A percentile compares a stretch with the other conserved stretches of the same genome.
Evolutionary conservation across 1,140 invertebrate genomes (phyloP).

Genomic region (Steinernema khuongi): DNA sequence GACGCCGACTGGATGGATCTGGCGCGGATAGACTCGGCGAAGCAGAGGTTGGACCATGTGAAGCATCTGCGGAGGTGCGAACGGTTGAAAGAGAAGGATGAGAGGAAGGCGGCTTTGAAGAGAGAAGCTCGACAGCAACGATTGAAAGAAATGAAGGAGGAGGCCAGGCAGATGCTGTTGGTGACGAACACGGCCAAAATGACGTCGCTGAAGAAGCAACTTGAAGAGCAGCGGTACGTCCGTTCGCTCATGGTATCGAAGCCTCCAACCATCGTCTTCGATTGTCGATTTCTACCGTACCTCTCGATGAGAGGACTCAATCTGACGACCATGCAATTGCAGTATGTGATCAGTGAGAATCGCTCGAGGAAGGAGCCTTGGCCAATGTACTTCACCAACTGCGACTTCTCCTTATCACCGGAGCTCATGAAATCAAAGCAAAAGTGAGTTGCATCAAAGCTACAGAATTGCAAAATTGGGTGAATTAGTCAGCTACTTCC

Average conservation of each 20-base stretch:
- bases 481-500: neutral
- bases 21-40: neutral
- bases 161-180: neutral
- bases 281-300: conserved; percentile 40
- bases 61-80: conserved; percentile 33
- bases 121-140: neutral
- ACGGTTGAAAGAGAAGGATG: neutral
- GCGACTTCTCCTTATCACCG: neutral
- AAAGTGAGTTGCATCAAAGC: neutral
- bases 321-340: conserved; percentile 36
- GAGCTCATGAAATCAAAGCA: neutral
- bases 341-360: conserved; percentile 36
- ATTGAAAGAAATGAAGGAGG: neutral
- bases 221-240: neutral
- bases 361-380: conserved; percentile 24
- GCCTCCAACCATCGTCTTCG: conserved; percentile 35
- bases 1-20: conserved; percentile 28
- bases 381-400: conserved; percentile 42
- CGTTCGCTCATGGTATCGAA: neutral
- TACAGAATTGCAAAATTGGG: neutral
- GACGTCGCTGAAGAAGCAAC: neutral
- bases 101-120: conserved; percentile 10
- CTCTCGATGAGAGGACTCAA: conserved; percentile 32
- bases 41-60: conserved; percentile 32
- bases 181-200: neutral